Evolutionary conservation across 1,140 invertebrate genomes (phyloP), one percentile per base, ranked within the genome.

Genomic region (Oedothorax gibbosus): DNA sequence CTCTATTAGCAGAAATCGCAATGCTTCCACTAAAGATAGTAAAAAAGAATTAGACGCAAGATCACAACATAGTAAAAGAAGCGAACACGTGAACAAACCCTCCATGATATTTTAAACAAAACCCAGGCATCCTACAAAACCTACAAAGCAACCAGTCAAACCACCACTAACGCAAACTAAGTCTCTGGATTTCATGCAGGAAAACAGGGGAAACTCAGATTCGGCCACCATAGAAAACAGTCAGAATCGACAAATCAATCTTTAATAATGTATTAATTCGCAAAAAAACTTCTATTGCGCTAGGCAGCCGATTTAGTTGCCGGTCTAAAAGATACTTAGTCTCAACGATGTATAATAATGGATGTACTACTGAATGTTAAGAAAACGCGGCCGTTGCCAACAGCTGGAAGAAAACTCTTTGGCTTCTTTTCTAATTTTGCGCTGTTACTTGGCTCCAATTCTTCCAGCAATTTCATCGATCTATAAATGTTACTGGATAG

Each of bases 91-190:
- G 4, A 82, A n/a, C 20, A 64, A 62, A 15, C 57, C 62, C 18
- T 56, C 62, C 0, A n/a, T 57, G 18, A 57, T 50, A 50, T 10
- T 21, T n/a, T 75, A 84, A 76, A 7, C 51, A 21, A 85, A 85
- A 49, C 83, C 83, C 0, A 53, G 21, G 21, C 60, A 77, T 51
- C 83, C 83, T 10, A 51, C 66, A 10, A 85, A 85, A 49, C 83
- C 83, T 11, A 9, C 15, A 12, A 85, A 85, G 53, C 66, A 54
- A 21, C 50, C 51, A 11, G n/a, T 35, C 6, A 18, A 49, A 18
- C 62, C 77, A 51, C 50, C 49, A 6, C 49, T 18, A 15, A 64
- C 49, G 10, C 62, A 64, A 64, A 51, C n/a, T 0, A 66, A 66
- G 15, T 65, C 51, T 15, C 0, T 68, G n/a, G 18, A 21, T 18